These are phyloP conservation scores for Pipa parva DNA, from an alignment of 2,113 vertebrate genomes.

Conservation along the genomic window DNA sequence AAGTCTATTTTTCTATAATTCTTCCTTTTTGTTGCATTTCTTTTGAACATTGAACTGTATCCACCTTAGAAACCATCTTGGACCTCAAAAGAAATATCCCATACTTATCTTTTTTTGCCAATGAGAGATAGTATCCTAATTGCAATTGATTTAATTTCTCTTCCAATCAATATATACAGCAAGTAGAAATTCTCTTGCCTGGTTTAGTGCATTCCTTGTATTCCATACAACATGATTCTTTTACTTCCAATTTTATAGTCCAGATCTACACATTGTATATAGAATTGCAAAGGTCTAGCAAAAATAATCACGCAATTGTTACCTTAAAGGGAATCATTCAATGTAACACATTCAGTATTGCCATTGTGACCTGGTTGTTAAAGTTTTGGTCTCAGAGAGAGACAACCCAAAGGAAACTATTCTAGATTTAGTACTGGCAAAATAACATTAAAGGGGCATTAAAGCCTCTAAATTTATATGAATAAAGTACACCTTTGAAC, in stretches of 20 bases:
- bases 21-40: no score
- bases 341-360: no score
- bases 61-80: background rate
- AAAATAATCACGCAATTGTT: background rate
- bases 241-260: background rate
- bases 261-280: background rate
- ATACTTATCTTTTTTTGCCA: background rate
- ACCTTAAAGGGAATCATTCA: no score
- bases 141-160: background rate
- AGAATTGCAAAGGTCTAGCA: no score
- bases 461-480: no score
- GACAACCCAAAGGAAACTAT: no score
- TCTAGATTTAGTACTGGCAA: no score
- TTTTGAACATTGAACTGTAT: background rate
- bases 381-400: no score
- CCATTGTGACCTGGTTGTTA: no score
- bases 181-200: background rate
- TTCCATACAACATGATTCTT: background rate
- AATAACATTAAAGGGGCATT: no score
- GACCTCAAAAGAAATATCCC: background rate
- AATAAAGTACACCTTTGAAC: no score
- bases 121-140: background rate
- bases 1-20: no score
- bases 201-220: background rate
- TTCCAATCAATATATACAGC: background rate